Percentiles rank a stretch among this genome's conserved stretches.
Conservation (phyloP, 2,113 vertebrate genomes). For the Pteropus alecto region DNA sequence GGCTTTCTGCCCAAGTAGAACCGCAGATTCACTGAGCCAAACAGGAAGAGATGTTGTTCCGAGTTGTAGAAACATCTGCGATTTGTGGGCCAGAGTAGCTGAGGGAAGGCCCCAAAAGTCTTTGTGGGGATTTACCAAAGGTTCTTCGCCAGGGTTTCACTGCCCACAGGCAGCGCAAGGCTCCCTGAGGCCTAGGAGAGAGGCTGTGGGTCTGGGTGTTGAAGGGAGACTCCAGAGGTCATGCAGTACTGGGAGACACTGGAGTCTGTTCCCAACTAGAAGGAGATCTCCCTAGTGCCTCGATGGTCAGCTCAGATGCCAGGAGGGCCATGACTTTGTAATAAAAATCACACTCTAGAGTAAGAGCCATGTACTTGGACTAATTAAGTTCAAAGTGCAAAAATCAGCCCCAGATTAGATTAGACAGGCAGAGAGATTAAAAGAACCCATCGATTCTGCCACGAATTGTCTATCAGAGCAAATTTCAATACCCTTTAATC, state of each 20-base stretch:
- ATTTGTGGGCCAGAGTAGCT: neutral
- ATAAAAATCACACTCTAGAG: neutral
- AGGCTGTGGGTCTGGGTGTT: no score
- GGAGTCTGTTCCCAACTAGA: neutral
- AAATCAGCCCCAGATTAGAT: no score
- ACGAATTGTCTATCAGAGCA: neutral
- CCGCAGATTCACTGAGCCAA: neutral
- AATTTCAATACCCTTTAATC: neutral
- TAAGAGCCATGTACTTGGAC: neutral
- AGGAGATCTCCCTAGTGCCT: neutral
- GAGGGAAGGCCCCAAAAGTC: neutral
- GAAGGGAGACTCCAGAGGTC: neutral
- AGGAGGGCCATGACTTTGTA: neutral
- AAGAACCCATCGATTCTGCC: neutral
- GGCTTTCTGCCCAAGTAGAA: neutral
- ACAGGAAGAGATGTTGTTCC: neutral
- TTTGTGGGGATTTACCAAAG: neutral
- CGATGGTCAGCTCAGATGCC: neutral
- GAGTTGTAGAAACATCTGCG: neutral
- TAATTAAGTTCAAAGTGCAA: neutral
- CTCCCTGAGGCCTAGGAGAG: neutral
- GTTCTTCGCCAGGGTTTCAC: neutral
- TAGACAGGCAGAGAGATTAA: neutral
- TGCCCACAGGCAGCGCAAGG: neutral
- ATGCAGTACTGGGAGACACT: neutral